A percentile compares a stretch with the other conserved stretches of the same genome.
phyloP scores from a whole-genome alignment of 2,888 invertebrate genomes.

The Drosophila antonietae region DNA sequence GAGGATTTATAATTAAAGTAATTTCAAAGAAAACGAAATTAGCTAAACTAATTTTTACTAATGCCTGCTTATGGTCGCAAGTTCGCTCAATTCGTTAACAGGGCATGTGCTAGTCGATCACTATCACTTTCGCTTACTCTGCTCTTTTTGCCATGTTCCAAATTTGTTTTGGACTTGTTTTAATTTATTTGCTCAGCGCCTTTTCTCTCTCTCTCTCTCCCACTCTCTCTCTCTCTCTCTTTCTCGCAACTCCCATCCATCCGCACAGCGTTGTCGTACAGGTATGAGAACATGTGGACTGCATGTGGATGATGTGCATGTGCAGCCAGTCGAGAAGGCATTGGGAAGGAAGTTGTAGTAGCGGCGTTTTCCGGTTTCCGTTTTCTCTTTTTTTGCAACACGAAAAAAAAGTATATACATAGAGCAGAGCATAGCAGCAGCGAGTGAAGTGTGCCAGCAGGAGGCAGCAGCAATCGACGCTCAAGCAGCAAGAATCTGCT shows the following conservation, averaged over 20 bases:
- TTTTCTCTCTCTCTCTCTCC: constrained; percentile 26
- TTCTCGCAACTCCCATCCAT: not conserved
- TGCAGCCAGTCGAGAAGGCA: constrained; percentile 42
- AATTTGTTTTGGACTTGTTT: constrained; percentile 54
- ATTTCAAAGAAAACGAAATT: too few species aligned
- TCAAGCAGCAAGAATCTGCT: not conserved
- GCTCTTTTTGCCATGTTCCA: constrained; percentile 10
- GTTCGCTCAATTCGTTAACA: not conserved
- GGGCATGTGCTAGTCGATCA: not conserved
- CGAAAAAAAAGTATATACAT: not conserved
- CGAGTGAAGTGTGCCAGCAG: not conserved
- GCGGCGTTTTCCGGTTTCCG: constrained; percentile 71
- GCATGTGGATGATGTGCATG: constrained; percentile 22
- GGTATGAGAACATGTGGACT: constrained; percentile 30
- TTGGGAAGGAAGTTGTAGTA: constrained; percentile 68
- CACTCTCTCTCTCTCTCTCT: not conserved
- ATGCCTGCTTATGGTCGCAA: too few species aligned
- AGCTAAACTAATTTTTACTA: too few species aligned
- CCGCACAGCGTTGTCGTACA: constrained; percentile 11
- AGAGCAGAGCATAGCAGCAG: not conserved
- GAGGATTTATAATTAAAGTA: too few species aligned
- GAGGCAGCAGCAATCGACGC: not conserved
- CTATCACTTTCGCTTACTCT: not conserved
- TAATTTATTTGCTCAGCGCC: constrained; percentile 58
- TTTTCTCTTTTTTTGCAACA: constrained; percentile 18